Percentiles rank a stretch among this genome's conserved stretches.
Evolutionary conservation across 2,888 invertebrate species (phyloP).

Genomic region (Neelides folsomi): DNA sequence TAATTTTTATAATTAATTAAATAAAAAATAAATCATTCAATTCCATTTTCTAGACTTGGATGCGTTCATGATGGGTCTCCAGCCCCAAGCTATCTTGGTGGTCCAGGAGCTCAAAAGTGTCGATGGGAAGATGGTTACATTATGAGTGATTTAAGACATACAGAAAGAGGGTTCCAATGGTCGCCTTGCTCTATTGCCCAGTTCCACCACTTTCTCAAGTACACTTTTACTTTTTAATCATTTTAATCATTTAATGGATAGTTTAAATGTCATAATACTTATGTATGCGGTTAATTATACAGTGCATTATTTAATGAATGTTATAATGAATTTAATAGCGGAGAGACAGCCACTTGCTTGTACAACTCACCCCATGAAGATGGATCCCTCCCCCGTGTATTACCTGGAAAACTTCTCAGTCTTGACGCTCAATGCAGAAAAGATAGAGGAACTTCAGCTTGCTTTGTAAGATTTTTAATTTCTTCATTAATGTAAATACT

Average conservation of each 20-base stretch:
- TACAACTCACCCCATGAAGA: slow-evolving; percentile 90
- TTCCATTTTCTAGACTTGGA: slow-evolving; percentile 52
- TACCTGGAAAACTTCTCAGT: slow-evolving; percentile 76
- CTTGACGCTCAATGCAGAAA: slow-evolving; percentile 85
- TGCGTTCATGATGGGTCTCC: slow-evolving; percentile 95
- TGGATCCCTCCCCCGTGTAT: slow-evolving; percentile 69
- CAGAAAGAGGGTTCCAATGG: slow-evolving; percentile 89
- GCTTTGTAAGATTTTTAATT: slow-evolving; percentile 50
- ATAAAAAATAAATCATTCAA: neutral
- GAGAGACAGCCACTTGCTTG: slow-evolving; percentile 83
- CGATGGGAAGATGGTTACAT: slow-evolving; percentile 94
- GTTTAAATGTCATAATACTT: neutral
- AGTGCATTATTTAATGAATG: neutral
- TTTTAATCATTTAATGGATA: neutral
- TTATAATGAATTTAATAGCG: slow-evolving; percentile 47
- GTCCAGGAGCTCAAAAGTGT: slow-evolving; percentile 86
- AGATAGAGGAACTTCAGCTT: slow-evolving; percentile 78
- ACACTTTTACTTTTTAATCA: slow-evolving; percentile 36
- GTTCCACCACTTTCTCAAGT: slow-evolving; percentile 92
- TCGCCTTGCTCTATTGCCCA: slow-evolving; percentile 83
- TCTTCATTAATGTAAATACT: neutral
- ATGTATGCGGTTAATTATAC: neutral
- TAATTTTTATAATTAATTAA: neutral
- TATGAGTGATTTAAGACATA: slow-evolving; percentile 86
- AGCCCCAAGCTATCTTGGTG: slow-evolving; percentile 83